phyloP scores from a whole-genome alignment of 2,113 vertebrate species.

The Calidris pugnax region DNA sequence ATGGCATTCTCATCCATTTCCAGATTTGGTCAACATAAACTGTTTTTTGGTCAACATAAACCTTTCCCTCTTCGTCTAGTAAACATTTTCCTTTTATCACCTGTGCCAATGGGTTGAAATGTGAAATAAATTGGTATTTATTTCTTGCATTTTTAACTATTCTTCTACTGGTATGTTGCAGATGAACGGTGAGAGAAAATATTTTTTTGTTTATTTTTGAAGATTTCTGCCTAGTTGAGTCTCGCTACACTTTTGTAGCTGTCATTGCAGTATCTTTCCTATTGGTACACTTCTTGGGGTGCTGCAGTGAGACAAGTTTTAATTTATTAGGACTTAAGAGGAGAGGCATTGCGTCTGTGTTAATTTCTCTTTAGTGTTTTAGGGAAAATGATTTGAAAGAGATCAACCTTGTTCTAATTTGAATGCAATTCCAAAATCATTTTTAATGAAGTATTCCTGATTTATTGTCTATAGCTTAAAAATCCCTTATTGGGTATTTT shows the following conservation, averaged over 20 bases:
- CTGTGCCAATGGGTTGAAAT: not conserved
- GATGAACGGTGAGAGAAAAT: not conserved
- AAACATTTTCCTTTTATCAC: not conserved
- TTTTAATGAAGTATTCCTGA: not conserved
- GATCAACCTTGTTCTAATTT: not conserved
- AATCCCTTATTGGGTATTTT: not conserved
- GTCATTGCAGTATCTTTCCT: not conserved
- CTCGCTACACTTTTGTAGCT: not conserved
- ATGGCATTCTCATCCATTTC: not conserved
- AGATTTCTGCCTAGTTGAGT: not conserved
- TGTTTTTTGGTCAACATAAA: not conserved
- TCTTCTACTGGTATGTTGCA: not conserved
- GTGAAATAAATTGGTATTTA: not conserved
- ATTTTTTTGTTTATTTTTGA: not conserved
- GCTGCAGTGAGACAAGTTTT: not conserved
- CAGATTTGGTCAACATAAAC: not conserved
- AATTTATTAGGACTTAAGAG: not conserved
- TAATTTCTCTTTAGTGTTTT: not conserved
- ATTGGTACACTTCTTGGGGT: not conserved
- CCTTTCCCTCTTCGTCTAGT: not conserved
- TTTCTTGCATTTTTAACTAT: not conserved
- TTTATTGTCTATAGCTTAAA: not conserved
- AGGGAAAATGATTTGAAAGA: not conserved
- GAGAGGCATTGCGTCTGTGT: not conserved
- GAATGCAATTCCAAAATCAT: not conserved